Conservation (phyloP, 2,888 invertebrate species). For the Melinaea menophilus region DNA sequence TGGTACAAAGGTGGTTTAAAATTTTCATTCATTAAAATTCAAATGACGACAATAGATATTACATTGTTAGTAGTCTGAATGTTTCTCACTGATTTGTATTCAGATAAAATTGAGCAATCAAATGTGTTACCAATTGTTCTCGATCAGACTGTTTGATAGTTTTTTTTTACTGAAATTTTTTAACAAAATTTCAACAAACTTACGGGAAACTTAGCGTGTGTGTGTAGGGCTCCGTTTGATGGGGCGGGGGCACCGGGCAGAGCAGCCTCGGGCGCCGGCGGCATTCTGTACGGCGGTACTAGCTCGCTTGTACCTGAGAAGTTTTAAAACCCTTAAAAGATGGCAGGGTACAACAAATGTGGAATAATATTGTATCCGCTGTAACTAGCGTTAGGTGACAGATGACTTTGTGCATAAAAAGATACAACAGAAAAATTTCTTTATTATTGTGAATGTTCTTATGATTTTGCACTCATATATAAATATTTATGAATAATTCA, state of each 20-base stretch:
- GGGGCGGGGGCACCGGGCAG: constrained; percentile 76
- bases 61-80: background rate
- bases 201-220: constrained; percentile 88
- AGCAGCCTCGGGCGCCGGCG: constrained; percentile 81
- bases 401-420: too few relatives aligned
- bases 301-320: constrained; percentile 57
- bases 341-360: too few relatives aligned
- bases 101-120: constrained; percentile 2
- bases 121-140: constrained; percentile 5
- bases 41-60: background rate
- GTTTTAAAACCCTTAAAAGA: background rate
- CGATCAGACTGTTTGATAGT: background rate
- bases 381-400: too few relatives aligned
- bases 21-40: constrained; percentile 2
- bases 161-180: background rate
- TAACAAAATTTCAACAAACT: constrained; percentile 48
- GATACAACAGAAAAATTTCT: too few relatives aligned
- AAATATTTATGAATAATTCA: too few relatives aligned
- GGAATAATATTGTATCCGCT: too few relatives aligned
- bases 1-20: background rate
- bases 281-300: constrained; percentile 82
- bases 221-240: constrained; percentile 77
- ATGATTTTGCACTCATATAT: too few relatives aligned
- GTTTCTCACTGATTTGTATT: constrained; percentile 1
- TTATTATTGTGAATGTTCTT: too few relatives aligned